phyloP scores from a whole-genome alignment of 2,888 invertebrate genomes.

The Morpho deidamia region DNA sequence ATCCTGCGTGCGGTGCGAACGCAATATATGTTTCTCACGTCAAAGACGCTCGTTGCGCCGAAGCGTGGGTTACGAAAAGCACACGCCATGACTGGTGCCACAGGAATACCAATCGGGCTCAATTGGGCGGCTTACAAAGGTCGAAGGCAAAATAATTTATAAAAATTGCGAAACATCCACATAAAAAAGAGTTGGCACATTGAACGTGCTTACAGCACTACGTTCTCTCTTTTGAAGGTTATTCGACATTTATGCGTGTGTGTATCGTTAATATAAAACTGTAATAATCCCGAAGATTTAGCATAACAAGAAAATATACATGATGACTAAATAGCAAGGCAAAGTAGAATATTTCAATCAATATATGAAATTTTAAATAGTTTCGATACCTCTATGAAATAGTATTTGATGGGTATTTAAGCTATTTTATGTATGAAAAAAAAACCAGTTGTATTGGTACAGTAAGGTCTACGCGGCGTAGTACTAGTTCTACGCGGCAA shows the following conservation, averaged over 20 bases:
- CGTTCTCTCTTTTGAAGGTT: conserved; percentile 77
- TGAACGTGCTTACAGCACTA: conserved; percentile 67
- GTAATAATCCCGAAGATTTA: conserved; percentile 54
- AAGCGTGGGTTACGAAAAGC: conserved; percentile 68
- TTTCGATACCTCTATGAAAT: neutral
- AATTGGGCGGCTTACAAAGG: conserved; percentile 73
- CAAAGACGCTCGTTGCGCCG: conserved; percentile 39
- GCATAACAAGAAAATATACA: conserved; percentile 39
- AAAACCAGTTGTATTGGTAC: neutral
- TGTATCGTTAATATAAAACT: conserved; percentile 65
- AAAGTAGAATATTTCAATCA: no score
- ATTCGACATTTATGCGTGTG: conserved; percentile 52
- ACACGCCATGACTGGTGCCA: conserved; percentile 41
- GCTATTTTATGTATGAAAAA: neutral
- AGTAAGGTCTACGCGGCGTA: conserved; percentile 33
- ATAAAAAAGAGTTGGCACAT: conserved; percentile 71
- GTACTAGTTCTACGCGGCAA: conserved; percentile 31
- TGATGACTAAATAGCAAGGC: conserved; percentile 13
- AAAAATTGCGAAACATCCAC: conserved; percentile 68
- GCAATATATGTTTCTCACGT: conserved; percentile 49
- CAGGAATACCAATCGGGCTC: conserved; percentile 72
- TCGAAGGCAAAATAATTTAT: conserved; percentile 74
- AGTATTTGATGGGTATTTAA: neutral
- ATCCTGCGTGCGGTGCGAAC: conserved; percentile 33
- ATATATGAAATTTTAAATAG: neutral